Base-by-base conservation (phyloP, 30 jellyfish, hydroid and myxozoan species). In the Morbakka virulenta region DNA sequence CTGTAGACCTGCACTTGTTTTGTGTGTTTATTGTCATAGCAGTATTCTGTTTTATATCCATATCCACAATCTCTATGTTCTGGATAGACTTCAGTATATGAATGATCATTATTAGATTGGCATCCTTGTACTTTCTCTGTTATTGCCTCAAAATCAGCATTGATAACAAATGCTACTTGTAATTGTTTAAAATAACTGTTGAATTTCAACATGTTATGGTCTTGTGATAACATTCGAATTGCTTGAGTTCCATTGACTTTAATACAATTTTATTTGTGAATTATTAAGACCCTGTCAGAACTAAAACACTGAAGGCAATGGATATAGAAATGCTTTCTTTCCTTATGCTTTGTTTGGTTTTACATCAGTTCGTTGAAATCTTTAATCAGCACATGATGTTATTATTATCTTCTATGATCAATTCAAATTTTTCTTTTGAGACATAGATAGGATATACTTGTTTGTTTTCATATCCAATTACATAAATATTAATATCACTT, bases 121-220 rank as follows among this genome's bases (percentile, higher is more conserved):
- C n/a, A n/a, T n/a, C n/a, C n/a, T n/a, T n/a, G n/a, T n/a, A n/a
- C n/a, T n/a, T n/a, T n/a, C n/a, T n/a, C n/a, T n/a, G n/a, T n/a
- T n/a, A n/a, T n/a, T n/a, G n/a, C n/a, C n/a, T n/a, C 87, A 13
- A 67, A 64, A 32, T 76, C 88, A 4, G 91, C 91, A 28, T 80
- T 66, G 41, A 80, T 65, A n/a, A 80, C 91, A 51, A 80, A 80
- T 48, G 79, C 64, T 67, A 31, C 25, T 3, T n/a, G n/a, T n/a
- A n/a, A n/a, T n/a, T n/a, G n/a, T n/a, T n/a, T n/a, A n/a, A 61
- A 12, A 41, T 61, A 76, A 52, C 64, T 53, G 20, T 57, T 74
- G 34, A 76, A 76, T 17, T 62, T 32, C 48, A 76, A 33, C 64
- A 31, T 32, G 23, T 69, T 69, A 33, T 67, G 50, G 9, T 32